Percentiles rank a stretch among this genome's conserved stretches.
Conservation (phyloP, 1,140 invertebrate species). For the Lucilia cuprina region DNA sequence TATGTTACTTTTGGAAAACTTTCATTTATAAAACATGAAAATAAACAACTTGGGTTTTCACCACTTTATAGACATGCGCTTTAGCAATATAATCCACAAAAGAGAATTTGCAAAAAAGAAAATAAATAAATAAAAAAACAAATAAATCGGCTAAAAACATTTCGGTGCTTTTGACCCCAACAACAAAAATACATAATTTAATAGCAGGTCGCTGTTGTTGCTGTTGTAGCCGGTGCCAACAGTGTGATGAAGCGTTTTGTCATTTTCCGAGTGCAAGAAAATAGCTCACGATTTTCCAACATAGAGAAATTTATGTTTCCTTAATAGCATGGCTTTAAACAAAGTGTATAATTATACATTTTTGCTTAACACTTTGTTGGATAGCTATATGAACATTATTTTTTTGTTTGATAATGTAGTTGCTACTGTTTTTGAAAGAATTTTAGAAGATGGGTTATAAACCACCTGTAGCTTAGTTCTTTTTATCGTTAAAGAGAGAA, state of each 20-base stretch:
- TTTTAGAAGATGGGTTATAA: neutral
- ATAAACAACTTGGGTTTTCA: neutral
- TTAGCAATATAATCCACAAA: neutral
- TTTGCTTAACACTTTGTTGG: neutral
- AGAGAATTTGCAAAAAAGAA: neutral
- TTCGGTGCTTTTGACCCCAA: slow-evolving; percentile 10
- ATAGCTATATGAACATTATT: neutral
- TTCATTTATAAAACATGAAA: neutral
- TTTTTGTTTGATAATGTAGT: too few species aligned
- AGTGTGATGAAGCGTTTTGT: neutral
- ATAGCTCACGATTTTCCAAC: neutral
- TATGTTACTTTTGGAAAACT: neutral
- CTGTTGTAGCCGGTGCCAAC: neutral
- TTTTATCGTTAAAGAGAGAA: too few species aligned
- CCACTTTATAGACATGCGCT: neutral
- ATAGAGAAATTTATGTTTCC: neutral
- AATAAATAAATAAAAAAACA: neutral
- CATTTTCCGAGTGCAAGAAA: neutral
- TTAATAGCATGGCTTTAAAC: neutral
- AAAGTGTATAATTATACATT: neutral
- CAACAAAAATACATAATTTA: neutral
- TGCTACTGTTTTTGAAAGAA: too few species aligned
- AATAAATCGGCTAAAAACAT: neutral
- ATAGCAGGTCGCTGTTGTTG: neutral
- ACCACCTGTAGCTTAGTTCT: neutral